Base-by-base conservation (phyloP, 2,113 vertebrate species). In the Bubo blakistoni region DNA sequence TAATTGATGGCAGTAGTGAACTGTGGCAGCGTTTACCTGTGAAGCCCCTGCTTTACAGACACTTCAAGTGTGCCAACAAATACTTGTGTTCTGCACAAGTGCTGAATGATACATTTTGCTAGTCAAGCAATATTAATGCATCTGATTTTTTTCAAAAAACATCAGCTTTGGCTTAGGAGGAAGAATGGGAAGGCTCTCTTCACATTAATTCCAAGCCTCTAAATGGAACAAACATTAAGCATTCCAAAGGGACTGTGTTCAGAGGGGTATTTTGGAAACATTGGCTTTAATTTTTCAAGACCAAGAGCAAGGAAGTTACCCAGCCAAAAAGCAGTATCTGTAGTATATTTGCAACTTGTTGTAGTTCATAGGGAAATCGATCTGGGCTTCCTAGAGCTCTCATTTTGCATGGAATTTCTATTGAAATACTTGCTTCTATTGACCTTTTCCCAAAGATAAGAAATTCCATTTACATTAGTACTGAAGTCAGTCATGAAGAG, bases 141-240 rank as follows among this genome's bases (percentile, higher is more conserved):
- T 25, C 32, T 79, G 13, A 2, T 4, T 1, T 29, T 49, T 15
- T 13, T 11, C 4, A 32, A 51, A 63, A 20, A 3, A 0, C 25
- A 18, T 38, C 36, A 21, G 1, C 26, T 25, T 17, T 27, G 34
- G 20, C 69, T 81, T 27, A 2, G 61, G 22, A 49, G 20, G 30
- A 61, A 22, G 27, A 40, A 38, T 13, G 32, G 14, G 12, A 76
- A 69, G 3, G 8, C 4, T 36, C 18, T 46, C 22, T 26, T 25
- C 34, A 38, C 16, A 13, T 34, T 55, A 36, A 11, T 27, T 38
- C 52, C 11, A 38, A 32, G 46, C 18, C 4, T 38, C 20, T 36
- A 10, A 54, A 16, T 8, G 29, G 67, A 34, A 36, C 19, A 63
- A 67, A 67, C 25, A 52, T 42, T 9, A 4, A 20, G 9, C 13